Evolutionary conservation across 1,140 invertebrate species (phyloP).

Genomic region (Araneus ventricosus): DNA sequence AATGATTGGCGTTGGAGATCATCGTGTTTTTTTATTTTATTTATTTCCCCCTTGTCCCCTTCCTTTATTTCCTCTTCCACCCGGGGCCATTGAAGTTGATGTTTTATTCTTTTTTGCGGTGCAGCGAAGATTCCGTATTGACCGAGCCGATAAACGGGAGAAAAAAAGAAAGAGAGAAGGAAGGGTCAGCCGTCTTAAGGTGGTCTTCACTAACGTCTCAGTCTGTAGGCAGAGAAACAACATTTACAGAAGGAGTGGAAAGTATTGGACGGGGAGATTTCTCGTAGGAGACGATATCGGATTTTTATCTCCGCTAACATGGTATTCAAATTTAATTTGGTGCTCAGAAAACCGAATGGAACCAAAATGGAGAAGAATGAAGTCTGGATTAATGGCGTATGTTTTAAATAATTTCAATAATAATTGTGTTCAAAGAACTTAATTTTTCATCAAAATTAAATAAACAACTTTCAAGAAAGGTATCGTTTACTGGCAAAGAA

Average conservation of each 20-base stretch:
- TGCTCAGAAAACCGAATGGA: too few relatives aligned
- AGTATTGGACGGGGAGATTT: too few relatives aligned
- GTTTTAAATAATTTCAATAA: too few relatives aligned
- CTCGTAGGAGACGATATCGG: too few relatives aligned
- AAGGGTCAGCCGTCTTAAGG: neutral
- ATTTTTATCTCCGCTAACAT: too few relatives aligned
- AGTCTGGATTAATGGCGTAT: too few relatives aligned
- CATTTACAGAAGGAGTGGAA: neutral
- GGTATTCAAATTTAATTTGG: too few relatives aligned
- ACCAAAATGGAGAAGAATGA: too few relatives aligned
- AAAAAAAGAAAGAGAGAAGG: neutral
- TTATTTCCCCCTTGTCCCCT: neutral
- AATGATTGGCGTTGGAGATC: conserved; percentile 71
- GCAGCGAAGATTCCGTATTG: neutral
- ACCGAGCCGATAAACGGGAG: neutral
- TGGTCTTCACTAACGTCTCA: neutral
- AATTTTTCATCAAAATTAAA: too few relatives aligned
- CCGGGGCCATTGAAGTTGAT: conserved; percentile 23
- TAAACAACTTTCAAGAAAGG: too few relatives aligned
- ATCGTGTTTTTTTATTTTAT: neutral
- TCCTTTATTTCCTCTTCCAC: neutral
- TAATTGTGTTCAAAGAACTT: too few relatives aligned
- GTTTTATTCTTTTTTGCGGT: conserved; percentile 27
- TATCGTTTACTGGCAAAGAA: too few relatives aligned
- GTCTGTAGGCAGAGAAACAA: neutral